Evolutionary conservation across 2,113 vertebrate species (phyloP), one percentile per base, ranked within the genome.

Genomic region (Clinocottus analis): DNA sequence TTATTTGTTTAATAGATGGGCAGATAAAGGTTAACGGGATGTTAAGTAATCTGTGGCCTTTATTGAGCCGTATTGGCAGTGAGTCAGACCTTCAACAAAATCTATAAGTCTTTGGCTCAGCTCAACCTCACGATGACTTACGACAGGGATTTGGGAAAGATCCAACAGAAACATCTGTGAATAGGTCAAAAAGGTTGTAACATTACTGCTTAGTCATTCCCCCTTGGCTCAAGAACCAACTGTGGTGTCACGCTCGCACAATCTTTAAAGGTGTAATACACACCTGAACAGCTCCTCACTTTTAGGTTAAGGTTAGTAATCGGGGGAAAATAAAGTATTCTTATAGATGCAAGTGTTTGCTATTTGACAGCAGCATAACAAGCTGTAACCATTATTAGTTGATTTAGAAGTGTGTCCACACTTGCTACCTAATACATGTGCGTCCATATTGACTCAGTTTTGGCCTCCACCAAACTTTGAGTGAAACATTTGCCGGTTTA

Each of bases 1-100:
- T 70, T 25, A 67, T 75, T 64, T 43, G 25, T 23, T 41, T 31
- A 47, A 66, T 25, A 31, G 17, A 55, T 10, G 21, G 60, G 9
- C 33, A 35, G 29, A 58, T 67, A 43, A 75, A 72, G 37, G 41
- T 84, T 77, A 80, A 77, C 71, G 8, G 35, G 45, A 29, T 47
- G 60, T 74, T 55, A 35, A 39, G 27, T 59, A 35, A 68, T 82
- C 79, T 21, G 39, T 72, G 64, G 63, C 25, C 67, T 80, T 55
- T 74, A 80, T 71, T 60, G 61, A 84, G 9, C 49, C 33, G 25
- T 53, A 80, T 72, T 64, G 78, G 72, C 75, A 72, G 33, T 14
- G 21, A 13, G 72, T 69, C 65, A 62, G 75, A 31, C 9, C 23
- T 69, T 41, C 47, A 58, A 53, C 43, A 49, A 21, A 5, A 7